These are phyloP conservation scores for Eugnorisma glareosa DNA, from an alignment of 2,888 invertebrate species.

Conservation along the genomic window DNA sequence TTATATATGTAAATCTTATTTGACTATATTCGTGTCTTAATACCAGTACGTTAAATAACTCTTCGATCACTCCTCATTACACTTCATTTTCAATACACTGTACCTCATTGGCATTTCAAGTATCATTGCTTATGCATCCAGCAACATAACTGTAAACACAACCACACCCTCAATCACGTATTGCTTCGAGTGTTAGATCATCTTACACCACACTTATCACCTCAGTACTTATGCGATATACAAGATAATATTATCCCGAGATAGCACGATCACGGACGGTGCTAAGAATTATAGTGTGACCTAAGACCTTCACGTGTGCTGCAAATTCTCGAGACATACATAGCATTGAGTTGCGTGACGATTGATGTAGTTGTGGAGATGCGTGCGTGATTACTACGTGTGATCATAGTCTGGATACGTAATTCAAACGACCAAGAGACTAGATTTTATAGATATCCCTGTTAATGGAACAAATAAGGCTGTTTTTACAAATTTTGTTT, in stretches of 20 bases:
- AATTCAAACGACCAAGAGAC: background rate
- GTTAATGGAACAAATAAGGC: background rate
- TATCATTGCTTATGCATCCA: constrained; percentile 26
- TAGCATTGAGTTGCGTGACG: constrained; percentile 47
- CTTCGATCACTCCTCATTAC: background rate
- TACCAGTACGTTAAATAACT: background rate
- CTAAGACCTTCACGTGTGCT: constrained; percentile 61
- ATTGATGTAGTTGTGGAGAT: constrained; percentile 32
- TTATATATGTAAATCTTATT: no score
- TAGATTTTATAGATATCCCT: background rate
- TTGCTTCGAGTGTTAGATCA: constrained; percentile 50
- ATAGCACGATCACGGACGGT: constrained; percentile 50
- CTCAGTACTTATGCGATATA: constrained; percentile 45
- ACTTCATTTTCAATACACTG: background rate
- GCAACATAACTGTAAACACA: constrained; percentile 46
- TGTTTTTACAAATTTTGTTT: background rate
- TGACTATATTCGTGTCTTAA: background rate
- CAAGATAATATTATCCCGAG: constrained; percentile 51
- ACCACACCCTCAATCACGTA: constrained; percentile 47
- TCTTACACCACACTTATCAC: constrained; percentile 55
- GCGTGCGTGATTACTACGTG: constrained; percentile 19
- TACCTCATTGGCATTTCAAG: constrained; percentile 33
- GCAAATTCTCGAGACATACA: constrained; percentile 46
- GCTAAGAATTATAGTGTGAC: constrained; percentile 55
- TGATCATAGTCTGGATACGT: constrained; percentile 1